A percentile compares a stretch with the other conserved stretches of the same genome.
Evolutionary conservation across 2,888 invertebrate species (phyloP).

Genomic region (Isotomurus palustris): DNA sequence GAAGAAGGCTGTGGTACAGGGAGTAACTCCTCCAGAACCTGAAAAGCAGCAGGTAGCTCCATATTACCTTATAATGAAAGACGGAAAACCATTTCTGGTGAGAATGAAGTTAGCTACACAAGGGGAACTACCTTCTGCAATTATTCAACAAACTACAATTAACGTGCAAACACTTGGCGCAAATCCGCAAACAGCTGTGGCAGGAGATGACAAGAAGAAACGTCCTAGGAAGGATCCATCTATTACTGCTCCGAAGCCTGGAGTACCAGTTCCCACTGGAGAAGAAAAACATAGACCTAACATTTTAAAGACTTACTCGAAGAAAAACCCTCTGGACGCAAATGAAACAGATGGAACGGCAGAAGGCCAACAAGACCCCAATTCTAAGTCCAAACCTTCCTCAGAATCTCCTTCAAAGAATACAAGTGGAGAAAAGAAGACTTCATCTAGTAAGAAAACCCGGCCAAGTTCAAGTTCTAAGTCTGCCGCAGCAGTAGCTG

Average conservation of each 20-base stretch:
- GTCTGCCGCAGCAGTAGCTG: conserved; percentile 19
- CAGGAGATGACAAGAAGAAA: conserved; percentile 18
- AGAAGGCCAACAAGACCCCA: too few species aligned
- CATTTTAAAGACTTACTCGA: conserved; percentile 18
- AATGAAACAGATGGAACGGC: not conserved
- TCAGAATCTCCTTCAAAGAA: not conserved
- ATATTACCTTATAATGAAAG: conserved; percentile 27
- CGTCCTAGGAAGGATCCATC: conserved; percentile 26
- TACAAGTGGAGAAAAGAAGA: conserved; percentile 7
- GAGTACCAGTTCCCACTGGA: not conserved
- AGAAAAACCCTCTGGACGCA: conserved; percentile 8
- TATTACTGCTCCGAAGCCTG: conserved; percentile 10
- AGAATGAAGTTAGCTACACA: conserved; percentile 22
- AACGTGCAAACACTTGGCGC: not conserved
- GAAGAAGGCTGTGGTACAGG: conserved; percentile 30
- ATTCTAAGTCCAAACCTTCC: not conserved
- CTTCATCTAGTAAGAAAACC: conserved; percentile 3
- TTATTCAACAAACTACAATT: too few species aligned
- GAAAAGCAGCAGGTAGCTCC: conserved; percentile 4
- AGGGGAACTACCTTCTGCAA: not conserved
- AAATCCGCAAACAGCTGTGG: not conserved
- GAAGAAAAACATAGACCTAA: not conserved
- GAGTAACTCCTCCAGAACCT: not conserved
- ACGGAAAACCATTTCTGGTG: conserved; percentile 36
- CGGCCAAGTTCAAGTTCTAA: conserved; percentile 7